Conservation (phyloP, 2,113 vertebrate species). For the Aldabrachelys gigantea region DNA sequence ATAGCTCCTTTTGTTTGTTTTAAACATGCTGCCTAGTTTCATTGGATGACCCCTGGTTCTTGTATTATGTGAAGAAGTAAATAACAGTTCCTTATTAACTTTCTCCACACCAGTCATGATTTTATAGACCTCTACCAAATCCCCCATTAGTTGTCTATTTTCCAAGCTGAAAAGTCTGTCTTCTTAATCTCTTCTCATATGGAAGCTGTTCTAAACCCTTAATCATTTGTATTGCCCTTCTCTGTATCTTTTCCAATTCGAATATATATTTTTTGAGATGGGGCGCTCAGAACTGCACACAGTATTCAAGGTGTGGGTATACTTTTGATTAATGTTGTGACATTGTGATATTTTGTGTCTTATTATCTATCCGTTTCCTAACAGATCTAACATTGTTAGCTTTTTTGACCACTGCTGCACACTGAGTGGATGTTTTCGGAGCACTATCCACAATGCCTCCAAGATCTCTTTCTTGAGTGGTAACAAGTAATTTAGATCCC, state of each 20-base stretch:
- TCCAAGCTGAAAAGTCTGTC: background rate
- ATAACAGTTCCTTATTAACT: no score
- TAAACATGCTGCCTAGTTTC: background rate
- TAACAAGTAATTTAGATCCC: background rate
- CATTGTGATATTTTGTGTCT: background rate
- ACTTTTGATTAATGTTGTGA: background rate
- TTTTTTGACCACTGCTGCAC: no score
- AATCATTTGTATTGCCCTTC: background rate
- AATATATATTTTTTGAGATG: background rate
- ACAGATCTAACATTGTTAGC: no score
- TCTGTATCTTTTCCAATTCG: background rate
- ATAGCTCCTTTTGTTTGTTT: background rate
- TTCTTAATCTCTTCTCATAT: background rate
- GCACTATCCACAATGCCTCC: no score
- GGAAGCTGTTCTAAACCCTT: background rate
- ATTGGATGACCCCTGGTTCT: background rate
- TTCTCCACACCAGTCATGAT: no score
- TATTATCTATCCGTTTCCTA: background rate
- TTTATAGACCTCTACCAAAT: no score
- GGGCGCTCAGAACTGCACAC: background rate
- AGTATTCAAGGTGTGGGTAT: background rate
- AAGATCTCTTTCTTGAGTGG: no score
- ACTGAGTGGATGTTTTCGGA: no score
- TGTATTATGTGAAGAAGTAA: no score
- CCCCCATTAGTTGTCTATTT: background rate